phyloP scores from a whole-genome alignment of 2,888 invertebrate species.

The Caenorhabditis imperialis region DNA sequence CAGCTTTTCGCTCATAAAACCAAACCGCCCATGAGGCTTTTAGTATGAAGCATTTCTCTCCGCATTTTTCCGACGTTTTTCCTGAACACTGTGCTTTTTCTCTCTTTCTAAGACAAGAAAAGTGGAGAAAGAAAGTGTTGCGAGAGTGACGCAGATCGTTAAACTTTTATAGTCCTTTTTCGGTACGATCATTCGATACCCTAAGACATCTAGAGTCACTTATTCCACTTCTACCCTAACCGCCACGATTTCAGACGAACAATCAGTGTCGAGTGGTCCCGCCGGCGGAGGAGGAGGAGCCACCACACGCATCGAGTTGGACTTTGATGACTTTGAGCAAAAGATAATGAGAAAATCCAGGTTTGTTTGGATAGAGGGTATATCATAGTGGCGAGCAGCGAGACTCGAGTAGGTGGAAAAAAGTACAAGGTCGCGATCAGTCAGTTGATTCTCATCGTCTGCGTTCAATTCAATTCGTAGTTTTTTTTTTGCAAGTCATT shows the following conservation, averaged over 20 bases:
- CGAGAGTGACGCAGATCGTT: slow-evolving; percentile 49
- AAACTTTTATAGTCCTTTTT: slow-evolving; percentile 47
- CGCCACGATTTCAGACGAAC: slow-evolving; percentile 30
- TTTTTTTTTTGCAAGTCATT: background rate
- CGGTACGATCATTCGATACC: too few species aligned
- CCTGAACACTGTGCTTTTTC: background rate
- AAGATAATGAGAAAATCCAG: slow-evolving; percentile 50
- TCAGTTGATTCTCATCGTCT: background rate
- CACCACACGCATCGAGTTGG: slow-evolving; percentile 41
- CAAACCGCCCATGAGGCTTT: slow-evolving; percentile 22
- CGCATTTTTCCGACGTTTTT: slow-evolving; percentile 4
- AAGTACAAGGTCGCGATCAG: slow-evolving; percentile 27
- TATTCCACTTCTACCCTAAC: slow-evolving; percentile 7
- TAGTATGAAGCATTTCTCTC: slow-evolving; percentile 6
- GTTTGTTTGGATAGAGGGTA: slow-evolving; percentile 15
- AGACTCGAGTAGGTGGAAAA: too few species aligned
- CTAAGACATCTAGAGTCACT: too few species aligned
- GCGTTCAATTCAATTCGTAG: background rate
- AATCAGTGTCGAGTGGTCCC: slow-evolving; percentile 3
- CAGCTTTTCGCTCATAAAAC: slow-evolving; percentile 34
- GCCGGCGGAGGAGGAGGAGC: slow-evolving; percentile 8
- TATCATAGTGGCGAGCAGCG: too few species aligned
- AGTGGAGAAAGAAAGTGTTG: too few species aligned
- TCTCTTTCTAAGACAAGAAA: background rate
- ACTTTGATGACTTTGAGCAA: slow-evolving; percentile 50